Conservation (phyloP, 2,797 vertebrate species). For the Taeniopygia guttata region DNA sequence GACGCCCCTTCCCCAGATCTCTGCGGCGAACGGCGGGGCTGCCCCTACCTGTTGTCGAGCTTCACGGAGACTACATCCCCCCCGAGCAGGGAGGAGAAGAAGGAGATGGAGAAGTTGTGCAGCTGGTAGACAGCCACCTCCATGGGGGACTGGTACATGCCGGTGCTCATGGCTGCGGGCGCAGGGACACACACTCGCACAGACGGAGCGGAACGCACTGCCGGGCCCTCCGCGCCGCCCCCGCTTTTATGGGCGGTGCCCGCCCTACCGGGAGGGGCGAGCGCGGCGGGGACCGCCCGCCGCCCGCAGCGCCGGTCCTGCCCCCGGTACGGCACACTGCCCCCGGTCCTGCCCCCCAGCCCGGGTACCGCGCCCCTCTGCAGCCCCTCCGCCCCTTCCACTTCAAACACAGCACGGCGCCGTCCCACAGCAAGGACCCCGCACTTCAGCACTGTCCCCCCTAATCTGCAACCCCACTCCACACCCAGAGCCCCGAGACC, state of each 20-base stretch:
- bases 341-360: not conserved
- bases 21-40: not conserved
- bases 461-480: too few relatives aligned
- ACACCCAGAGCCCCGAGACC: not conserved
- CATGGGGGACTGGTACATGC: conserved; percentile 94
- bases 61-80: conserved; percentile 97
- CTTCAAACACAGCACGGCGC: not conserved
- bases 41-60: conserved; percentile 95
- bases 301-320: not conserved
- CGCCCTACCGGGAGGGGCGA: conserved; percentile 79
- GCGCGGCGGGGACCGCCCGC: not conserved
- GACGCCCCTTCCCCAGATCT: not conserved
- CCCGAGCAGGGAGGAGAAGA: conserved; percentile 94
- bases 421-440: not conserved
- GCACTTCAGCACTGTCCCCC: too few relatives aligned
- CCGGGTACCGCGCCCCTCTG: not conserved
- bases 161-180: conserved; percentile 83
- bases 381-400: not conserved
- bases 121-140: conserved; percentile 97
- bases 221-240: accelerated
- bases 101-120: conserved; percentile 98
- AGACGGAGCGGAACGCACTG: not conserved
- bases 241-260: not conserved
- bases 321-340: too few relatives aligned
- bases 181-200: accelerated